Evolutionary conservation across 2,888 invertebrate species (phyloP).

Genomic region (Tinea pellionella): DNA sequence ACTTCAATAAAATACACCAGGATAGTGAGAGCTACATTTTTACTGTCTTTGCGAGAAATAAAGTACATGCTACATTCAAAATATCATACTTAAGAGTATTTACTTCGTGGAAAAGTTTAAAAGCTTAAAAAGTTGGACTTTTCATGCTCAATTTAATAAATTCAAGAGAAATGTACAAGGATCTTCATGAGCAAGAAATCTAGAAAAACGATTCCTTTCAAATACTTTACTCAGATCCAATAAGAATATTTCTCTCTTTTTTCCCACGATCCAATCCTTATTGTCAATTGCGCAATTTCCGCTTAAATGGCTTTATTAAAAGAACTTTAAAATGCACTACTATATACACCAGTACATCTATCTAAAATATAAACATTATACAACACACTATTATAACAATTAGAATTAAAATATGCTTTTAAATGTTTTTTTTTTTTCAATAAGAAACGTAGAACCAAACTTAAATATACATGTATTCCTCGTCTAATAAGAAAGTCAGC

Average conservation of each 20-base stretch:
- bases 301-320: background rate
- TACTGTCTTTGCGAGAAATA: too few relatives aligned
- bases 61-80: too few relatives aligned
- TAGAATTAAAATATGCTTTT: too few relatives aligned
- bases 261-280: background rate
- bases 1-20: too few relatives aligned
- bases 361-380: too few relatives aligned
- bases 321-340: background rate
- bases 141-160: too few relatives aligned
- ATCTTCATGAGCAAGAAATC: background rate
- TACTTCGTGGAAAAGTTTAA: too few relatives aligned
- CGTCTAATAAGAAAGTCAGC: constrained; percentile 8
- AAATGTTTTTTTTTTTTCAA: background rate
- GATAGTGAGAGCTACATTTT: too few relatives aligned
- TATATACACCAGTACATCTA: too few relatives aligned
- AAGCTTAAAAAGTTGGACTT: too few relatives aligned
- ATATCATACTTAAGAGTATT: too few relatives aligned
- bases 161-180: background rate
- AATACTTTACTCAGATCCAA: background rate
- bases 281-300: background rate
- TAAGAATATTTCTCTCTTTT: background rate
- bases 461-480: background rate
- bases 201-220: background rate
- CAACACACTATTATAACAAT: too few relatives aligned
- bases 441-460: background rate